phyloP scores from a whole-genome alignment of 2,113 vertebrate species.

The Psittacula cyanocephala region DNA sequence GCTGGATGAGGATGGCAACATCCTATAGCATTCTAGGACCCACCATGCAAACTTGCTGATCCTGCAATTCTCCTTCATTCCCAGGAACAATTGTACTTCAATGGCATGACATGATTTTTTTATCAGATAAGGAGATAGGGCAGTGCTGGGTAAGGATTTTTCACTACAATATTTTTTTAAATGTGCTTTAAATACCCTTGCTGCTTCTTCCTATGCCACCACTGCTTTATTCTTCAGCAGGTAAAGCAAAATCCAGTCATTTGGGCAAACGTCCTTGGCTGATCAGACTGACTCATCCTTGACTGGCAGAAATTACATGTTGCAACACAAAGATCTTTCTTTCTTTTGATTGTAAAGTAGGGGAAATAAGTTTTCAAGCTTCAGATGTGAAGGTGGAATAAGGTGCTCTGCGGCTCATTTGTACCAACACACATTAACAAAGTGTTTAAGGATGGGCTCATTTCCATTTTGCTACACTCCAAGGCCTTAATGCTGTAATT shows the following conservation, averaged over 20 bases:
- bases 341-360: not conserved
- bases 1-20: rapidly evolving
- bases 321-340: not conserved
- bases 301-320: not conserved
- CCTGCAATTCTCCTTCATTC: not conserved
- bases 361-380: not conserved
- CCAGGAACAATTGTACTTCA: not conserved
- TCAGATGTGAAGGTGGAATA: not conserved
- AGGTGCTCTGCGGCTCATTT: not conserved
- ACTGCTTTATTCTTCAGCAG: not conserved
- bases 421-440: not conserved
- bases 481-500: not conserved
- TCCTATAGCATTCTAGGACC: not conserved
- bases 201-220: not conserved
- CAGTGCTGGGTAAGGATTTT: not conserved
- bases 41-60: not conserved
- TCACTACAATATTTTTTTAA: not conserved
- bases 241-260: not conserved
- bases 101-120: not conserved
- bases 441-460: not conserved
- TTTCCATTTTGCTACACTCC: not conserved
- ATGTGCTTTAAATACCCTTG: not conserved
- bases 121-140: not conserved
- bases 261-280: not conserved
- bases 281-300: not conserved